Percentiles rank a stretch among this genome's conserved stretches.
phyloP scores from a whole-genome alignment of 2,797 vertebrate species.

The Steatocranus sp. region DNA sequence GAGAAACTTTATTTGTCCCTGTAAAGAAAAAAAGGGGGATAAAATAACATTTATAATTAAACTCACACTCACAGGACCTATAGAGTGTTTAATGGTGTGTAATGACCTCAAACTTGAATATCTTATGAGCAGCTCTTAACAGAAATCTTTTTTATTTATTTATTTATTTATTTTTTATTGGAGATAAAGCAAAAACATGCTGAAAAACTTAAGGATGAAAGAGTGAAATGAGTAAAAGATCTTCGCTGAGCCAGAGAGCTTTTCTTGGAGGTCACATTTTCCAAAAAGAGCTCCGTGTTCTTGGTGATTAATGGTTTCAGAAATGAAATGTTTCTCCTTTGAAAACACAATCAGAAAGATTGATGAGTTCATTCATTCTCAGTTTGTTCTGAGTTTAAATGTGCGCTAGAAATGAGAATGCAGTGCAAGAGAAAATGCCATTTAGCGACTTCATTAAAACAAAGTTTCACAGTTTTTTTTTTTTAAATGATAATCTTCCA shows the following conservation, averaged over 20 bases:
- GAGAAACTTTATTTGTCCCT: conserved; percentile 5
- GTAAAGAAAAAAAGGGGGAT: background rate
- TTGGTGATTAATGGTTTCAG: background rate
- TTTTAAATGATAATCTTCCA: background rate
- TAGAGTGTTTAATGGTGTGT: background rate
- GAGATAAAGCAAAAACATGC: background rate
- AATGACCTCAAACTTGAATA: background rate
- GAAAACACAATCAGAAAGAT: conserved; percentile 5
- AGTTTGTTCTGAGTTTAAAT: background rate
- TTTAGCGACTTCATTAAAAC: background rate
- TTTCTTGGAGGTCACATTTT: background rate
- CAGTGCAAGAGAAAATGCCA: background rate
- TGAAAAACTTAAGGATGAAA: background rate
- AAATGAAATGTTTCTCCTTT: background rate
- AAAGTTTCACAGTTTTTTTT: background rate
- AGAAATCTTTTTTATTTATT: background rate
- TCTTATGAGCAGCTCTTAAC: background rate
- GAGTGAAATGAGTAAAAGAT: background rate
- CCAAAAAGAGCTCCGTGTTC: background rate
- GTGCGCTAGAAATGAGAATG: background rate
- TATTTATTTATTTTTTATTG: background rate
- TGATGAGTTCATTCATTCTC: background rate
- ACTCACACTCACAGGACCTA: background rate
- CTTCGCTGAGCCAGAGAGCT: background rate
- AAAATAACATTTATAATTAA: background rate